Evolutionary conservation across 2,888 invertebrate species (phyloP), one percentile per base, ranked within the genome.

Genomic region (Chydorus sphaericus): DNA sequence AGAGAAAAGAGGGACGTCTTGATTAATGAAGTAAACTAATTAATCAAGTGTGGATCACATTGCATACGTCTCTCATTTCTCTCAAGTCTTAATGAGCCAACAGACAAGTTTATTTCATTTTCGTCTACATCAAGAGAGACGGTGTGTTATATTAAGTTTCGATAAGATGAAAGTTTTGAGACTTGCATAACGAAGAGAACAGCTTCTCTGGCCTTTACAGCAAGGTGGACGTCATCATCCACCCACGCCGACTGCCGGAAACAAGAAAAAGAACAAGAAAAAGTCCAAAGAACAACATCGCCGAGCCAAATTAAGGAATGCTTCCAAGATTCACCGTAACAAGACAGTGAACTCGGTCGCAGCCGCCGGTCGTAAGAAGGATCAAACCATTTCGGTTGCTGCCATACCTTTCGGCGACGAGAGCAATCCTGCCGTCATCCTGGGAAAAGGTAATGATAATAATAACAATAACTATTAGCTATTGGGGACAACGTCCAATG

Each of bases 151-250:
- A n/a, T n/a, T n/a, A n/a, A n/a, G n/a, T n/a, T n/a, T n/a, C n/a
- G n/a, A n/a, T n/a, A n/a, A n/a, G n/a, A n/a, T n/a, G n/a, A n/a
- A n/a, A n/a, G n/a, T n/a, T n/a, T n/a, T n/a, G n/a, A n/a, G n/a
- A n/a, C 55, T 49, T 49, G 61, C 65, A 62, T 66, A 66, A 73
- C 75, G 74, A 75, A 75, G 71, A 72, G 73, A 75, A 71, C 77
- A 86, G 86, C 77, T 79, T 70, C 80, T 85, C 69, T 85, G 85
- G 85, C 83, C 85, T 65, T 85, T 85, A 69, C 86, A 85, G 80
- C 63, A 76, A 78, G 33, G 44, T 29, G 33, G 23, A 14, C 14
- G 56, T 38, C 63, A 81, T 80, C 69, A 81, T 80, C 0, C 75
- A 81, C 58, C 83, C 82, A 37, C 85, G 83, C 68, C 76, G 83